A percentile compares a stretch with the other conserved stretches of the same genome.
Evolutionary conservation across 2,888 invertebrate genomes (phyloP).

Genomic region (Gandaritis pyraliata): DNA sequence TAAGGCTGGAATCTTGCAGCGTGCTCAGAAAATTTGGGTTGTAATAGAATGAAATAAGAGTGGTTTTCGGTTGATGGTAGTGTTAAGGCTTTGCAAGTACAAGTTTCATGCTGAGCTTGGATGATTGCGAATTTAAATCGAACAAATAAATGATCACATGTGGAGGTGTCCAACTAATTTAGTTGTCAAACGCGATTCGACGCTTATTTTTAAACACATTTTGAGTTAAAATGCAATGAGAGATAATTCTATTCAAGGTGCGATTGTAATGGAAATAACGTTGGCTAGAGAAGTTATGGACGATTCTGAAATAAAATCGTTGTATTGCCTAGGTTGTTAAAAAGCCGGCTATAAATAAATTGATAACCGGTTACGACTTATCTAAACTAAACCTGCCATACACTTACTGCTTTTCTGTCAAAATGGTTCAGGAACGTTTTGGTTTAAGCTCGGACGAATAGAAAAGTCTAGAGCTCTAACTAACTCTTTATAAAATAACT

Average conservation of each 20-base stretch:
- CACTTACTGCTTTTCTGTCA: too few relatives aligned
- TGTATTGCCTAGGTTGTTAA: too few relatives aligned
- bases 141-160: slow-evolving; percentile 57
- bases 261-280: slow-evolving; percentile 18
- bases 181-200: slow-evolving; percentile 52
- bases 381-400: too few relatives aligned
- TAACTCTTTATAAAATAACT: not conserved
- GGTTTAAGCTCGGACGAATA: too few relatives aligned
- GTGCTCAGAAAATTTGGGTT: slow-evolving; percentile 14
- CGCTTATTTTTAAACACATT: slow-evolving; percentile 45
- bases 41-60: slow-evolving; percentile 19
- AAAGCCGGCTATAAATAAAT: too few relatives aligned
- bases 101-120: slow-evolving; percentile 49
- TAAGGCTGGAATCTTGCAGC: slow-evolving; percentile 14
- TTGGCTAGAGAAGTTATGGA: slow-evolving; percentile 6
- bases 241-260: slow-evolving; percentile 30
- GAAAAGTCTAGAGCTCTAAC: too few relatives aligned
- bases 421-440: too few relatives aligned
- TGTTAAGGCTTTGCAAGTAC: slow-evolving; percentile 33
- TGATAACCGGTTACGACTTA: too few relatives aligned
- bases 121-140: slow-evolving; percentile 59
- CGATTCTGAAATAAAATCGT: not conserved
- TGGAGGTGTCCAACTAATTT: slow-evolving; percentile 57
- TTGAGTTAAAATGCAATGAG: slow-evolving; percentile 39
- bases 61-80: slow-evolving; percentile 24